Percentiles rank a stretch among this genome's conserved stretches.
phyloP scores from a whole-genome alignment of 2,113 vertebrate genomes.

The Condylura cristata region DNA sequence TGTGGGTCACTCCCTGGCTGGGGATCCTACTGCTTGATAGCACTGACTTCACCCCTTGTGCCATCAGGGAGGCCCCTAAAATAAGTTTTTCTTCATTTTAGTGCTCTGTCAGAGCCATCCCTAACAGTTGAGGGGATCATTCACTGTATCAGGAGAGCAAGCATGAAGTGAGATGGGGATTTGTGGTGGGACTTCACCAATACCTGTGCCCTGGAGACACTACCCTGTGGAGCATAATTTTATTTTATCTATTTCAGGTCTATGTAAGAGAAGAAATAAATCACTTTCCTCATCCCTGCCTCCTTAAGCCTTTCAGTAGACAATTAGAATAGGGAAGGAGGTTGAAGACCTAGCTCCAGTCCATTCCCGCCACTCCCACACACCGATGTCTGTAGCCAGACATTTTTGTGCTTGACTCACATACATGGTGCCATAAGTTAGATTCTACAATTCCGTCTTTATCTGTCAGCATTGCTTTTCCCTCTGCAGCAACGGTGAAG shows the following conservation, averaged over 20 bases:
- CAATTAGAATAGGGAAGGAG: not conserved
- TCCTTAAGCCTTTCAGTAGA: fast-evolving
- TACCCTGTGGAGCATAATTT: not conserved
- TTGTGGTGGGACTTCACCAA: fast-evolving
- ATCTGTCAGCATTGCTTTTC: not conserved
- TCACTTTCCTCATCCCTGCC: not conserved
- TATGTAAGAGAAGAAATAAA: not conserved
- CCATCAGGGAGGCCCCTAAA: not conserved
- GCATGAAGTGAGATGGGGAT: fast-evolving
- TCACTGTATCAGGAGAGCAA: fast-evolving
- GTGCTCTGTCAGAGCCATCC: not conserved
- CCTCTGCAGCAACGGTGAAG: not conserved
- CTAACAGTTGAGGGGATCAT: not conserved
- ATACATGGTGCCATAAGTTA: fast-evolving
- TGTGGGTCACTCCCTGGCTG: no score
- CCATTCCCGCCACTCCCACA: not conserved
- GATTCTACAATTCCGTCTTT: not conserved
- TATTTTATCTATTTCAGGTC: not conserved
- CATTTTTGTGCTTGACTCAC: not conserved
- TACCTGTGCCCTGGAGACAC: not conserved
- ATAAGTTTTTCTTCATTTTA: not conserved
- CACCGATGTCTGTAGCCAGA: not conserved
- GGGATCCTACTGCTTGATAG: no score
- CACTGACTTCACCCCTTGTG: no score
- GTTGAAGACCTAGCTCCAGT: not conserved